phyloP scores from a whole-genome alignment of 1,140 invertebrate species.

The Hermatobates lingyangjiaoensis region DNA sequence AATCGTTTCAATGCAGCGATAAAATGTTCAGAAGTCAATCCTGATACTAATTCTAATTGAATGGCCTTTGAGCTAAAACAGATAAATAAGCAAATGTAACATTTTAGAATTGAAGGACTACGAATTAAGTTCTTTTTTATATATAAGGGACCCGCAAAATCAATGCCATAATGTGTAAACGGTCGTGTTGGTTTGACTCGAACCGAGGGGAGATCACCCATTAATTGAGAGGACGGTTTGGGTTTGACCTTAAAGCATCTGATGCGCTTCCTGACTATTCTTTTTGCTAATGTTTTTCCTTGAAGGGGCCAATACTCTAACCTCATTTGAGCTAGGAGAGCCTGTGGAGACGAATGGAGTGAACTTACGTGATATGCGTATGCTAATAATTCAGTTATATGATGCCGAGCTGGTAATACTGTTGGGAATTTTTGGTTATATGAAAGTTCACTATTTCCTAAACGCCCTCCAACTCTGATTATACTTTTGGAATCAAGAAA shows the following conservation, averaged over 20 bases:
- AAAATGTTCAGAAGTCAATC: slow-evolving; percentile 18
- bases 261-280: neutral
- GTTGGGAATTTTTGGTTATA: too few relatives aligned
- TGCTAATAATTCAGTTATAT: too few relatives aligned
- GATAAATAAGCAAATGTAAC: slow-evolving; percentile 20
- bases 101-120: slow-evolving; percentile 14
- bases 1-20: slow-evolving; percentile 19
- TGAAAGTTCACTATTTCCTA: too few relatives aligned
- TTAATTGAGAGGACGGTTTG: neutral
- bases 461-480: too few relatives aligned
- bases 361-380: too few relatives aligned
- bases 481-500: too few relatives aligned
- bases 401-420: too few relatives aligned
- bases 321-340: neutral
- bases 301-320: neutral
- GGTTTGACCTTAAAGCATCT: neutral
- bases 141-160: slow-evolving; percentile 15
- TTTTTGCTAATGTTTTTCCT: neutral
- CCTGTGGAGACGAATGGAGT: too few relatives aligned
- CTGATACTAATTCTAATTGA: slow-evolving; percentile 19
- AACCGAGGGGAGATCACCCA: slow-evolving; percentile 15
- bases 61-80: slow-evolving; percentile 19
- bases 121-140: slow-evolving; percentile 9
- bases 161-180: slow-evolving; percentile 11
- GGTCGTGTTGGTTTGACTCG: slow-evolving; percentile 5